Evolutionary conservation across 2,888 invertebrate species (phyloP), one percentile per base, ranked within the genome.

Genomic region (Macrophya annulata): DNA sequence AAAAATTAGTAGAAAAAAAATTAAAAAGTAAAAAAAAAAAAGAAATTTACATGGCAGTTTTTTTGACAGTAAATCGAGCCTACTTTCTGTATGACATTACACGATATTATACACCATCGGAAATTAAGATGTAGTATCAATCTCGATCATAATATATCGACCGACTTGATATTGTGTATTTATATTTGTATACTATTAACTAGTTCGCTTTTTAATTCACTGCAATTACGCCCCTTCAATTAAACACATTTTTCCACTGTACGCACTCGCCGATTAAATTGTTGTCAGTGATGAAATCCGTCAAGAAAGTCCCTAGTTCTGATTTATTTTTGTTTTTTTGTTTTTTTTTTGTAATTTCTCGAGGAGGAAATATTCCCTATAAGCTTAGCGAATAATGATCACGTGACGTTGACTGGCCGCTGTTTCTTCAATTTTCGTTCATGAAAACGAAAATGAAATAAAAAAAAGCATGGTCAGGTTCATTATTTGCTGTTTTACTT

Each of bases 211-310:
- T 25, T 55, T 40, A 77, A 81, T 79, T 25, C 72, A 74, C 62
- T 86, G 65, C 86, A 87, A 88, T 87, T 87, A 88, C 88, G 88
- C 88, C 88, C 88, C 86, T 87, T 85, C 72, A 85, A 79, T 87
- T 85, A 84, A 87, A 72, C 79, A 86, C 85, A 84, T 86, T 72
- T 74, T 85, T 82, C 76, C 76, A 40, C 82, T 84, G 55, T 37
- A 77, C 84, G 71, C 43, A 77, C 62, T 82, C 76, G 77, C 86
- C 85, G 86, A 86, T 86, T 76, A 55, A 84, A 82, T 25, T 45
- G 77, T 45, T 72, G 79, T 68, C 84, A 84, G 48, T 37, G 9
- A 15, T 48, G 40, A 31, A 43, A n/a, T 37, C 1, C 9, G 21
- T 12, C 62, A 65, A 59, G 4, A 81, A 81, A 81, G 43, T 62